Percentiles rank a stretch among this genome's conserved stretches.
Conservation (phyloP, 2,113 vertebrate genomes). For the Gyps fulvus region DNA sequence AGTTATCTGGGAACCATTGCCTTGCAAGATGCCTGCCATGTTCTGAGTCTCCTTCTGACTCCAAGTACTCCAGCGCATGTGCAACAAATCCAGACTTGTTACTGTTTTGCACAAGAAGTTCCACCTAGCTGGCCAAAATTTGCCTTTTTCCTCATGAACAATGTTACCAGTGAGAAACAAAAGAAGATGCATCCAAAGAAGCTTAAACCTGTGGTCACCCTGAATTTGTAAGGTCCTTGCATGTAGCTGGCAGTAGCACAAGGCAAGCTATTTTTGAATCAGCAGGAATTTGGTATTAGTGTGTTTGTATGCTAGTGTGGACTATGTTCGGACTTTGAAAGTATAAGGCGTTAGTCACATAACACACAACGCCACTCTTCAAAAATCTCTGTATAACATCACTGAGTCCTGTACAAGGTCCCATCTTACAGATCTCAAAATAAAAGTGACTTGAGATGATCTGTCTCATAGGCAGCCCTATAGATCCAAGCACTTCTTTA, state of each 20-base stretch:
- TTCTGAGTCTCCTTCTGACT: not conserved
- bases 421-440: not conserved
- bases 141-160: not conserved
- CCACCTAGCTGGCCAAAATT: not conserved
- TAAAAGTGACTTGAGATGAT: not conserved
- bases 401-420: not conserved
- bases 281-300: not conserved
- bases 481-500: not conserved
- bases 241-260: not conserved
- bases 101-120: not conserved
- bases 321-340: not conserved
- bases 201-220: not conserved
- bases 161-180: not conserved
- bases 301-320: not conserved
- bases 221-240: not conserved
- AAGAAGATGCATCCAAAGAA: not conserved
- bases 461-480: not conserved
- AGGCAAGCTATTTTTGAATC: not conserved
- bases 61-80: accelerated
- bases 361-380: accelerated
- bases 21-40: accelerated
- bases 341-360: not conserved
- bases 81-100: not conserved
- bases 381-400: not conserved
- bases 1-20: not conserved